phyloP scores from a whole-genome alignment of 2,888 invertebrate species.

The Pandemis corylana region DNA sequence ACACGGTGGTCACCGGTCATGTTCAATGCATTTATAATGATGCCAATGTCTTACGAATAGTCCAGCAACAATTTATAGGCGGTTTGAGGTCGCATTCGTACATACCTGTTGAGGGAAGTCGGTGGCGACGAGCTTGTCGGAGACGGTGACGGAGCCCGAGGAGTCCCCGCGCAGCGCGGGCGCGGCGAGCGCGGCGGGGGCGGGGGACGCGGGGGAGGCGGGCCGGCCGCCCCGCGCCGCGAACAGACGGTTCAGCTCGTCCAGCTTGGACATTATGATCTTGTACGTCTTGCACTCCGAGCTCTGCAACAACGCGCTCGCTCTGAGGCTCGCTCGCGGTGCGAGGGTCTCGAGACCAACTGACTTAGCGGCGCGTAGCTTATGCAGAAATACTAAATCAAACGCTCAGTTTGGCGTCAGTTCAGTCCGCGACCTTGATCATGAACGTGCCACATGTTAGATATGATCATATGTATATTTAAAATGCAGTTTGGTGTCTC shows the following conservation, averaged over 20 bases:
- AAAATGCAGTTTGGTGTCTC: no score
- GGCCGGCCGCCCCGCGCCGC: slow-evolving; percentile 44
- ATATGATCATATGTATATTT: no score
- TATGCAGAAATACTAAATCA: no score
- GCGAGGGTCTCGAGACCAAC: no score
- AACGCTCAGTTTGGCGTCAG: no score
- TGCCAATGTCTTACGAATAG: no score
- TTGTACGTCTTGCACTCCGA: slow-evolving; percentile 76
- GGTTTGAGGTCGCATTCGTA: neutral
- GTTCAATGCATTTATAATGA: no score
- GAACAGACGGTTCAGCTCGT: slow-evolving; percentile 68
- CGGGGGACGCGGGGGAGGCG: slow-evolving; percentile 42
- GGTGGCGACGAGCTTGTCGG: slow-evolving; percentile 68
- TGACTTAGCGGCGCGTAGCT: no score
- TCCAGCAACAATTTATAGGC: neutral
- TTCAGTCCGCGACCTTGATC: neutral
- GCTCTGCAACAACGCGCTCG: slow-evolving; percentile 50
- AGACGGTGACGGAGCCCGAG: slow-evolving; percentile 59
- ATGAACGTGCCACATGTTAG: no score
- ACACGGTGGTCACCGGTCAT: no score
- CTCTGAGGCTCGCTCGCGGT: neutral
- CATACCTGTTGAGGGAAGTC: slow-evolving; percentile 46
- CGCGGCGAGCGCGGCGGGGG: slow-evolving; percentile 21
- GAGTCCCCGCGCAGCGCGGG: slow-evolving; percentile 38
- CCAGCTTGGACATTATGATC: slow-evolving; percentile 75